A percentile compares a stretch with the other conserved stretches of the same genome.
These are phyloP conservation scores for Argya squamiceps DNA, from an alignment of 2,797 vertebrate species.

Conservation along the genomic window DNA sequence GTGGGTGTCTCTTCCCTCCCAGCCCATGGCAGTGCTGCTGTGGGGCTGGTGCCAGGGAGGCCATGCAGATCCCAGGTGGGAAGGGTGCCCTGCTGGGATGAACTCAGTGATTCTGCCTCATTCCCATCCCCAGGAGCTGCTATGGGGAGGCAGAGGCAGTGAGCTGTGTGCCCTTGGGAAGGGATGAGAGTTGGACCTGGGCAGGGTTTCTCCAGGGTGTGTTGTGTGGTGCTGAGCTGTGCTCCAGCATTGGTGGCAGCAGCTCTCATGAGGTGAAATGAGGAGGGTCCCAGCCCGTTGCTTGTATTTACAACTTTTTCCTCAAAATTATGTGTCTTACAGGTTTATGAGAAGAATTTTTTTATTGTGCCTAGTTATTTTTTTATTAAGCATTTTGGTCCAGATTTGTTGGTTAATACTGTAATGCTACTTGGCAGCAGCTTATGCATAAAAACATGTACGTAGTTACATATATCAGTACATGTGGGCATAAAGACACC, in stretches of 20 bases:
- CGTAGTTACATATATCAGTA: rapidly evolving
- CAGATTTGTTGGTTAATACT: neutral
- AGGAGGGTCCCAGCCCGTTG: rapidly evolving
- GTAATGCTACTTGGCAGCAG: neutral
- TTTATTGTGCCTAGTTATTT: neutral
- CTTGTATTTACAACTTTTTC: neutral
- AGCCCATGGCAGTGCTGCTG: neutral
- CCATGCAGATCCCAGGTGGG: neutral
- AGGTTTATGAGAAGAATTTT: neutral
- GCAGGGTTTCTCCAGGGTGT: rapidly evolving
- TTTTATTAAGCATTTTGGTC: neutral
- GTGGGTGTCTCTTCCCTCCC: neutral
- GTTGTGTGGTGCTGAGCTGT: rapidly evolving
- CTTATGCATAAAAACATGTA: rapidly evolving
- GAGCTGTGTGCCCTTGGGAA: neutral
- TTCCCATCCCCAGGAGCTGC: rapidly evolving
- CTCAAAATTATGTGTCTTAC: neutral
- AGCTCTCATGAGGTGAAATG: neutral
- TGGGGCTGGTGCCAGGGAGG: neutral
- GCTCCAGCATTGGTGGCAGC: rapidly evolving
- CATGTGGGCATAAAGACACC: neutral
- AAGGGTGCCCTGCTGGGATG: neutral
- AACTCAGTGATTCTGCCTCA: rapidly evolving
- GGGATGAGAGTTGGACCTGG: rapidly evolving
- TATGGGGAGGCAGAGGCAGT: neutral